A percentile compares a stretch with the other conserved stretches of the same genome.
These are phyloP conservation scores for Drosophila neotestacea DNA, from an alignment of 2,888 invertebrate genomes.

Conservation along the genomic window DNA sequence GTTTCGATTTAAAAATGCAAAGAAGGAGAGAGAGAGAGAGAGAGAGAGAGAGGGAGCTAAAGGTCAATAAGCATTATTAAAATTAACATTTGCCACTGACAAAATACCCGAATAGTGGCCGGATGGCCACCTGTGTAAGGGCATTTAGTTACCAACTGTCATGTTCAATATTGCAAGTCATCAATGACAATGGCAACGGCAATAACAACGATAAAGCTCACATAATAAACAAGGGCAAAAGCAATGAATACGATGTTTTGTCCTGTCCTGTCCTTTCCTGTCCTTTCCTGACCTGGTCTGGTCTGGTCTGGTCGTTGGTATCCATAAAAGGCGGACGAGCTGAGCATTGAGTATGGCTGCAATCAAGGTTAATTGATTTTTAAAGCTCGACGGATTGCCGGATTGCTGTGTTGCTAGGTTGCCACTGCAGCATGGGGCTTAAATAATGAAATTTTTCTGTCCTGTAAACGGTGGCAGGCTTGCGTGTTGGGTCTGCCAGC, in stretches of 20 bases:
- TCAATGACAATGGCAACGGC: conserved; percentile 60
- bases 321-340: conserved; percentile 31
- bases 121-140: conserved; percentile 48
- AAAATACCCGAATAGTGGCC: conserved; percentile 1
- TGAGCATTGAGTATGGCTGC: conserved; percentile 54
- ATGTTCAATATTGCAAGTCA: conserved; percentile 75
- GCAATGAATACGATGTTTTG: conserved; percentile 41
- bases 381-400: conserved; percentile 59
- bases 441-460: conserved; percentile 68
- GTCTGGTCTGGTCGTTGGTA: conserved; percentile 5
- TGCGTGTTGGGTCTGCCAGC: conserved; percentile 43
- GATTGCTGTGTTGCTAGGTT: conserved; percentile 5
- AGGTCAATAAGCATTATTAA: conserved; percentile 60
- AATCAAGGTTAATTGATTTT: conserved; percentile 84
- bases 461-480: conserved; percentile 40
- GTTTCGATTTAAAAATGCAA: conserved; percentile 13
- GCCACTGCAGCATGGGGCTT: conserved; percentile 39
- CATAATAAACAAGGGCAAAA: conserved; percentile 65
- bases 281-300: conserved; percentile 8
- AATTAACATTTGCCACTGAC: conserved; percentile 69
- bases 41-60: neutral
- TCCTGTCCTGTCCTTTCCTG: neutral
- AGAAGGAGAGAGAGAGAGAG: neutral
- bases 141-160: conserved; percentile 62
- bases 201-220: conserved; percentile 46